Evolutionary conservation across 2,888 invertebrate genomes (phyloP).

Genomic region (Bellardia bayeri): DNA sequence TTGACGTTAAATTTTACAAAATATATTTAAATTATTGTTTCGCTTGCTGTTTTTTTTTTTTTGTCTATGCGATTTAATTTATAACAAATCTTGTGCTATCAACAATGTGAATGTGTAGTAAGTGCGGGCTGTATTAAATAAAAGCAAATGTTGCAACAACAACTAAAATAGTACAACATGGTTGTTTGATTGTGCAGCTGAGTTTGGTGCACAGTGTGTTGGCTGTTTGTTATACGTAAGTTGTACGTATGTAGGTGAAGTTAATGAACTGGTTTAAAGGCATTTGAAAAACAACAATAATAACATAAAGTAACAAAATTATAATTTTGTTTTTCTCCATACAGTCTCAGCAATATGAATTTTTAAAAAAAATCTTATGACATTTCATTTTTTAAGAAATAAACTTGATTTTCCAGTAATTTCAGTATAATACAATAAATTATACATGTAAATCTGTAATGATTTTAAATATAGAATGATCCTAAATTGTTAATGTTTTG

Average conservation of each 20-base stretch:
- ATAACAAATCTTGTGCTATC: constrained; percentile 45
- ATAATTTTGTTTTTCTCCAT: neutral
- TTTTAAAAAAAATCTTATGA: constrained; percentile 1
- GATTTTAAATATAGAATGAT: neutral
- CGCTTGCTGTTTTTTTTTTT: constrained; percentile 7
- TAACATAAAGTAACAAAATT: neutral
- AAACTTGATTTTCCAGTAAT: constrained; percentile 9
- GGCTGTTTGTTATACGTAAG: constrained; percentile 5
- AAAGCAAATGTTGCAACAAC: constrained; percentile 48
- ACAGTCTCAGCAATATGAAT: neutral
- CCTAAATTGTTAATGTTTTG: neutral
- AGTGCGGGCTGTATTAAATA: constrained; percentile 18
- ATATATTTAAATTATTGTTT: constrained; percentile 59
- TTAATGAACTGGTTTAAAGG: constrained; percentile 66
- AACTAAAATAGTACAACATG: neutral
- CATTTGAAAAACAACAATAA: constrained; percentile 38
- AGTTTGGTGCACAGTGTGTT: constrained; percentile 20
- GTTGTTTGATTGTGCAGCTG: constrained; percentile 21
- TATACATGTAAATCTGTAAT: neutral
- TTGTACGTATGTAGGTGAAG: constrained; percentile 46
- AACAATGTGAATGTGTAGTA: neutral
- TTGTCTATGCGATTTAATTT: constrained; percentile 35
- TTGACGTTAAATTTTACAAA: constrained; percentile 70
- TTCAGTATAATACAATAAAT: neutral
- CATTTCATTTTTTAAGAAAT: constrained; percentile 1